phyloP scores from a whole-genome alignment of 2,888 invertebrate genomes.

The Lobophora halterata region DNA sequence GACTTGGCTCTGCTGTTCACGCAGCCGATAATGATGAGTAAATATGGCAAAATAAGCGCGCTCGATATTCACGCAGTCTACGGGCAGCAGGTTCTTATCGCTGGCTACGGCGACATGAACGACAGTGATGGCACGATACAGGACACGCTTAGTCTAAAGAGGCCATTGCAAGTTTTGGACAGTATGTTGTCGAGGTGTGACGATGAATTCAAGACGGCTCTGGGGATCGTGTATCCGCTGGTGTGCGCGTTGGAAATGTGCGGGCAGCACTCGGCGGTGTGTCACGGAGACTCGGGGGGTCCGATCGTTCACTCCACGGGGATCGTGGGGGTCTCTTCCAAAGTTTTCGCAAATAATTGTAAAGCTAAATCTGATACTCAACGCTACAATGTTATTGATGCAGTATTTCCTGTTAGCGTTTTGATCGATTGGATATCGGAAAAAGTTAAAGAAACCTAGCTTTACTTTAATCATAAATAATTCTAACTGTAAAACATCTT shows the following conservation, averaged over 20 bases:
- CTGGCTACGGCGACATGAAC: neutral
- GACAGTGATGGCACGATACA: neutral
- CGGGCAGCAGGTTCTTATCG: neutral
- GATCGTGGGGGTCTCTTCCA: conserved; percentile 1
- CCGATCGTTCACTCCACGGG: neutral
- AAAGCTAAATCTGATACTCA: too few relatives aligned
- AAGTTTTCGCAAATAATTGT: too few relatives aligned
- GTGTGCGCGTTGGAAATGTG: neutral
- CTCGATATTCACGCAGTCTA: neutral
- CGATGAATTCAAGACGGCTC: too few relatives aligned
- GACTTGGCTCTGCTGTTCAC: neutral
- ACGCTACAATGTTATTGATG: too few relatives aligned
- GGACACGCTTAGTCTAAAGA: neutral
- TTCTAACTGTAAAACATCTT: too few relatives aligned
- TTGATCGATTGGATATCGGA: too few relatives aligned
- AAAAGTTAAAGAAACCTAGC: too few relatives aligned
- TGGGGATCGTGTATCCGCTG: neutral
- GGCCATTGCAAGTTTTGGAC: neutral
- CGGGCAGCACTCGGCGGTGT: neutral
- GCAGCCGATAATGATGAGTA: neutral
- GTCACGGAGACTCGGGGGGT: neutral
- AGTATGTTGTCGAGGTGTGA: neutral
- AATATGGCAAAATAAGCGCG: neutral
- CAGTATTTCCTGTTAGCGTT: too few relatives aligned
- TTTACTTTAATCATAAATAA: too few relatives aligned